These are phyloP conservation scores for Hemiprocne comata DNA, from an alignment of 2,113 vertebrate species.

Conservation along the genomic window DNA sequence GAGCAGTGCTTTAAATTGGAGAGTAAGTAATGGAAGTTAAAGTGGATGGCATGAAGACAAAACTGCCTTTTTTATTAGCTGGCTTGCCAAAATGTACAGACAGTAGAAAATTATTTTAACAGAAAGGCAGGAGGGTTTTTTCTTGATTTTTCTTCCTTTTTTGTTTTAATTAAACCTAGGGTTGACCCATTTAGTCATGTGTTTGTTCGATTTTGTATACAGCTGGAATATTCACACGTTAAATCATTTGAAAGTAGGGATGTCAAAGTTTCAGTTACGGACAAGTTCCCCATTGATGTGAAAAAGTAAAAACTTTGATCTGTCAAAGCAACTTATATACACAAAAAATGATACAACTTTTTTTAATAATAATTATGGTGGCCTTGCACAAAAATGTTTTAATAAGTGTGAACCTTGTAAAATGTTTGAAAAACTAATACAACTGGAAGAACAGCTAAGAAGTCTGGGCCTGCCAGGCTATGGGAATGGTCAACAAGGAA, in stretches of 20 bases:
- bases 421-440: background rate
- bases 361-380: background rate
- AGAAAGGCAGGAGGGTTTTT: background rate
- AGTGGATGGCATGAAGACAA: background rate
- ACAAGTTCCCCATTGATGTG: fast-evolving
- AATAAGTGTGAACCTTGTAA: background rate
- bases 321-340: background rate
- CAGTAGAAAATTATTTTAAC: background rate
- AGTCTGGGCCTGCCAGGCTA: background rate
- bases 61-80: background rate
- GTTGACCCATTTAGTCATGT: background rate
- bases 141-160: background rate
- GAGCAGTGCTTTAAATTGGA: background rate
- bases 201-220: background rate
- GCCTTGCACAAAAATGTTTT: background rate
- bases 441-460: background rate
- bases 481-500: background rate
- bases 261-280: background rate
- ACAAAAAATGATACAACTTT: background rate
- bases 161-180: background rate
- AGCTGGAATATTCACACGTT: fast-evolving
- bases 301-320: background rate
- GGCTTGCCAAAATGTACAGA: background rate
- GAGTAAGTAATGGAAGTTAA: background rate
- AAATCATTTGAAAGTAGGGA: background rate